Percentiles rank a stretch among this genome's conserved stretches.
These are phyloP conservation scores for Tetanocera ferruginea DNA, from an alignment of 2,888 invertebrate species.

Conservation along the genomic window DNA sequence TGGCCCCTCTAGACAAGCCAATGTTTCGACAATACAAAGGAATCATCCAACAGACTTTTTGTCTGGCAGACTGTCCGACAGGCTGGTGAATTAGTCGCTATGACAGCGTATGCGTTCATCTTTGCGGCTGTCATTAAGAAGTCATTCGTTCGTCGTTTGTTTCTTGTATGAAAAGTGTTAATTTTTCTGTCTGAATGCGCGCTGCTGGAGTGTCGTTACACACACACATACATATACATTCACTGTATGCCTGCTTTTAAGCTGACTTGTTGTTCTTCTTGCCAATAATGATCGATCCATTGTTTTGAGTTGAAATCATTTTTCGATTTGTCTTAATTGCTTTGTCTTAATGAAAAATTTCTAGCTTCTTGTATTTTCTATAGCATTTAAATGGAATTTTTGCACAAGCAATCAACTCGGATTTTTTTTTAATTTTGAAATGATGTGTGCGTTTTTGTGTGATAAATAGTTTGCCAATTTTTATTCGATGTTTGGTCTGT, in stretches of 20 bases:
- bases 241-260: background rate
- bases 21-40: background rate
- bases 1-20: background rate
- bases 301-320: background rate
- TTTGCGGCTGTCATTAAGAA: constrained; percentile 14
- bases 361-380: background rate
- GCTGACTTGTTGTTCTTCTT: background rate
- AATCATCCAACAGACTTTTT: background rate
- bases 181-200: constrained; percentile 17
- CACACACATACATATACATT: background rate
- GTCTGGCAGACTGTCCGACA: background rate
- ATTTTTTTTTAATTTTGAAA: too few species aligned
- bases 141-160: background rate
- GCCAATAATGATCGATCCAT: constrained; percentile 4
- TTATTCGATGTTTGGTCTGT: too few species aligned
- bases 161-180: background rate
- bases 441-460: background rate
- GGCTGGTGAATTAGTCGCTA: too few species aligned
- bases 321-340: background rate
- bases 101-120: too few species aligned
- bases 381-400: constrained; percentile 5
- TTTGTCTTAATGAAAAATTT: background rate
- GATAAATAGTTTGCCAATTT: too few species aligned
- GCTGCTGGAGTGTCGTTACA: background rate
- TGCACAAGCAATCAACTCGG: constrained; percentile 9